phyloP scores from a whole-genome alignment of 2,113 vertebrate species.

The Odontophorus gujanensis region DNA sequence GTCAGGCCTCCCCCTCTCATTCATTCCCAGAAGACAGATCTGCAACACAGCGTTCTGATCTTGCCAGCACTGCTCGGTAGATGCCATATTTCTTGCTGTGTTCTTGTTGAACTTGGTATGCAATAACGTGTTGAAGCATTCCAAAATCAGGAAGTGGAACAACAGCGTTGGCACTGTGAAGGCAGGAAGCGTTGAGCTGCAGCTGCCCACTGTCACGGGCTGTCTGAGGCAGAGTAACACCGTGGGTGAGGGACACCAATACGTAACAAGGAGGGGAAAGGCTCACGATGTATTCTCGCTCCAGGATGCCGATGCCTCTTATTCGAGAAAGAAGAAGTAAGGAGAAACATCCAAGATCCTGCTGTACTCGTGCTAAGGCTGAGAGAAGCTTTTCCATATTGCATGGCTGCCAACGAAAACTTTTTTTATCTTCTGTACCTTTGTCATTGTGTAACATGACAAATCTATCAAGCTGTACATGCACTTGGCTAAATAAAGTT shows the following conservation, averaged over 20 bases:
- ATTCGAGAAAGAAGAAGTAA: slow-evolving; percentile 81
- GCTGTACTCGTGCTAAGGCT: not conserved
- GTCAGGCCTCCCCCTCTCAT: not conserved
- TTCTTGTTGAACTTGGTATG: not conserved
- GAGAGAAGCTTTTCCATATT: not conserved
- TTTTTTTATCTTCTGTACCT: not conserved
- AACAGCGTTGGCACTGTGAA: not conserved
- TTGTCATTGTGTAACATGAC: not conserved
- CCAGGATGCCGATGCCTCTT: slow-evolving; percentile 89
- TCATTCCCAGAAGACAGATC: rapidly evolving
- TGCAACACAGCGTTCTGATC: rapidly evolving
- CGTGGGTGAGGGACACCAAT: not conserved
- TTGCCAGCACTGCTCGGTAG: not conserved
- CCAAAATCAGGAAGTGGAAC: not conserved
- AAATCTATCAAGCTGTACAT: not conserved
- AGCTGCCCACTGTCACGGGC: not conserved
- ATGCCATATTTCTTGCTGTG: not conserved
- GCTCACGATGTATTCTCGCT: slow-evolving; percentile 16
- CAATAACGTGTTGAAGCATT: not conserved
- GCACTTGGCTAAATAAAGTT: slow-evolving; percentile 50
- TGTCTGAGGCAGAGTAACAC: not conserved
- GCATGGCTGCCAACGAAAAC: not conserved
- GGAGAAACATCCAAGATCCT: not conserved
- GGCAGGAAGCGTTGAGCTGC: no score
- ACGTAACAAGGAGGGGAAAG: not conserved